Evolutionary conservation across 2,113 vertebrate species (phyloP).

Genomic region (Hypocryptadius cinnamomeus): DNA sequence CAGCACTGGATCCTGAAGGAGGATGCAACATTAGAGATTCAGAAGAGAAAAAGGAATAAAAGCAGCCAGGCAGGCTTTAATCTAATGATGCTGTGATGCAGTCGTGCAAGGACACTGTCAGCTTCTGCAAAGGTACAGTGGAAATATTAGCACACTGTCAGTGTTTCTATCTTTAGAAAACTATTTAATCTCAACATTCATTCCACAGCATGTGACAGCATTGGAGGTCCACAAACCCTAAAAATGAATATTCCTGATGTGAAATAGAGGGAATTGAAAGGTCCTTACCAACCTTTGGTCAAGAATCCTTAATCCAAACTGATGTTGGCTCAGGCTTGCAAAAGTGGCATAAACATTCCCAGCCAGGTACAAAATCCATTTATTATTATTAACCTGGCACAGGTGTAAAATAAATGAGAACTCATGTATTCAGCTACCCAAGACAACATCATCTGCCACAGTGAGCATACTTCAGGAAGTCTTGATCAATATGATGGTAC

Average conservation of each 20-base stretch:
- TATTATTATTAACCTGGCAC: background rate
- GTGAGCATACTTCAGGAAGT: background rate
- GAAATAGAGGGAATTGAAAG: background rate
- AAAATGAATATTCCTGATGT: background rate
- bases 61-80: background rate
- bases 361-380: background rate
- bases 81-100: background rate
- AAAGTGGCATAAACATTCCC: background rate
- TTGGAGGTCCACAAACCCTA: background rate
- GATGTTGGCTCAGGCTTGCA: background rate
- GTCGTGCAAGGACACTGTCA: background rate
- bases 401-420: background rate
- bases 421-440: background rate
- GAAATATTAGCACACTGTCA: background rate
- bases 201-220: background rate
- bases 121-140: background rate
- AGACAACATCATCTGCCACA: background rate
- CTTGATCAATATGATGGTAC: background rate
- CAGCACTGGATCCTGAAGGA: background rate
- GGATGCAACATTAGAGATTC: background rate
- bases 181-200: slow-evolving; percentile 17
- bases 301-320: background rate
- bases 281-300: background rate
- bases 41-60: background rate
- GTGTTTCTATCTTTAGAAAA: slow-evolving; percentile 43